Evolutionary conservation across 2,113 vertebrate species (phyloP), one percentile per base, ranked within the genome.

Genomic region (Brachyhypopomus gauderio): DNA sequence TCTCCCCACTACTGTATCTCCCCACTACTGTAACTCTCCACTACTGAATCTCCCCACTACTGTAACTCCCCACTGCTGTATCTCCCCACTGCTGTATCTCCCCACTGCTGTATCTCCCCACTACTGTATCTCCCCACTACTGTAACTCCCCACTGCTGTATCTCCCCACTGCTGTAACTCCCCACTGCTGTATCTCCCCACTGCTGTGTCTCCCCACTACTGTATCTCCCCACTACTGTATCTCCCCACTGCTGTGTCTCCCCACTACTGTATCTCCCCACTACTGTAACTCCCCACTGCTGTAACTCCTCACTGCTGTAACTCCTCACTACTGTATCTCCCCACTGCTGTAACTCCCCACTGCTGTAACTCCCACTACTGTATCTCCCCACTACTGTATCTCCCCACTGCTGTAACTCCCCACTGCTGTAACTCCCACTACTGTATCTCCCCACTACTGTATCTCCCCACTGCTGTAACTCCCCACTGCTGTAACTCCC

Each of bases 401-500:
- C 45, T 52, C 12, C 9, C 9, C 45, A 56, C 55, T 38, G 30
- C 69, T 38, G 19, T 22, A 20, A 34, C 22, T 34, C 20, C n/a
- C n/a, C n/a, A n/a, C n/a, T n/a, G 67, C 19, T 79, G 17, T 72
- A 56, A 52, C 30, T n/a, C n/a, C n/a, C n/a, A n/a, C n/a, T n/a
- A n/a, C n/a, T n/a, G n/a, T n/a, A n/a, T n/a, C n/a, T n/a, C n/a
- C n/a, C n/a, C n/a, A n/a, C n/a, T n/a, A n/a, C n/a, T n/a, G n/a
- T n/a, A n/a, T n/a, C 45, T 52, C 12, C 9, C 9, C 45, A 56
- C 55, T 38, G 30, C 69, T 38, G 19, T 22, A 20, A 34, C 22
- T 34, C 20, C n/a, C n/a, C n/a, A n/a, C n/a, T n/a, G 67, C 19
- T 79, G 17, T 72, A 56, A 52, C 30, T n/a, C n/a, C n/a, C n/a